Evolutionary conservation across 2,797 vertebrate genomes (phyloP), one percentile per base, ranked within the genome.

Genomic region (Acomys russatus): DNA sequence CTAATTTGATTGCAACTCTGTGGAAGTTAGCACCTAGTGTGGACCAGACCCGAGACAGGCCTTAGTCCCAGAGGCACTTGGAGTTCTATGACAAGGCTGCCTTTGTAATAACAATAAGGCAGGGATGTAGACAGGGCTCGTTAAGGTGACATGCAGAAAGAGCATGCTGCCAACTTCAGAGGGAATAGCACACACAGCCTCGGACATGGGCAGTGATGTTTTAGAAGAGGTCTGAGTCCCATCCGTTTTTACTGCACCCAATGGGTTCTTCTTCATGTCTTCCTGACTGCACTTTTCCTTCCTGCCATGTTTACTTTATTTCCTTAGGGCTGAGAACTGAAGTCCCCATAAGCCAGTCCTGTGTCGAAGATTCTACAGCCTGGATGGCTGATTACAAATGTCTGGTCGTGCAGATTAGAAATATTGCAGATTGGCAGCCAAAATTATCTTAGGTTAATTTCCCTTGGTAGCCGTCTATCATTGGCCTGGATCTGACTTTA

Each of bases 1-100:
- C 85, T 77, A 84, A 91, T 96, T 94, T 87, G 61, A 87, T 64
- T 51, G 80, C 59, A 86, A 70, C 85, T 86, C 6, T 83, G 80
- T 64, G 82, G 77, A 88, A 96, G 96, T 92, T 88, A 90, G 76
- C 56, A 68, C 73, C 68, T 11, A n/a, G 49, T 7, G 9, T 1
- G 11, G 56, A 51, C 96, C n/a, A 82, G 54, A 73, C 23, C 54
- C 38, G 84, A 70, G 33, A 93, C 87, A 77, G 14, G 35, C 44
- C 20, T 15, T 15, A 64, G n/a, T 68, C 76, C 76, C 90, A 30
- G 28, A 79, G 90, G 92, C 30, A 22, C 5, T 2, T 15, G 33
- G 15, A 78, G 20, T n/a, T 85, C 71, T 35, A 14, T 15, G 59
- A 79, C 8, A 1, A 15, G 35, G 20, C 15, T 79, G 8, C 77